Evolutionary conservation across 2,888 invertebrate genomes (phyloP), one percentile per base, ranked within the genome.

Genomic region (Myopa tessellatipennis): DNA sequence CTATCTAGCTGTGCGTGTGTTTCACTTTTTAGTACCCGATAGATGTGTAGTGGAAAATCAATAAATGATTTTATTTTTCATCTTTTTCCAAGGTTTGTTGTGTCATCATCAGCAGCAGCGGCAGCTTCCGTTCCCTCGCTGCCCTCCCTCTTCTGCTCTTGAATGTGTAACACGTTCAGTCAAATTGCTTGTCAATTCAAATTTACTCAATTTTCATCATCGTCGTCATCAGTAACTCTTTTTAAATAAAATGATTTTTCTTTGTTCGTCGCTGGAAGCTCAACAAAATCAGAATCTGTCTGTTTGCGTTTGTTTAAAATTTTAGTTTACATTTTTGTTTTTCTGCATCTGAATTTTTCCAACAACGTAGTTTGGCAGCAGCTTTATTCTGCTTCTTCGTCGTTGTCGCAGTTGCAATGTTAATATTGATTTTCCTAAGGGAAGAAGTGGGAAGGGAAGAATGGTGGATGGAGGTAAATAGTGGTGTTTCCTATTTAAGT

Each of bases 351-450:
- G 6, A 2, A 26, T 69, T 4, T 69, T 6, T 50, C 2, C 12
- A 61, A 61, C 61, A n/a, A n/a, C 55, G n/a, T n/a, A 38, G 40
- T 40, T 36, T 38, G 40, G 40, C 16, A 14, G 6, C 36, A 36
- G n/a, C 40, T n/a, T 40, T n/a, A 40, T n/a, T 16, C 18, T 40
- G 16, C 38, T 36, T 16, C 12, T 12, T 6, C 40, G n/a, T n/a
- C 16, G 3, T 40, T 67, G 38, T 38, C 34, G 65, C 67, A 40
- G 40, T 67, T 55, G 55, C 67, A 68, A 18, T 40, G 40, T 60
- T 61, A 26, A 26, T 73, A 73, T 73, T 73, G 73, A 73, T 73
- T 73, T 73, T 52, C 38, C 18, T 40, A 61, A 4, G 50, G 5
- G 52, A 69, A 4, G 69, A 4, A 12, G 40, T 7, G 68, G 68